Conservation (phyloP, 2,888 invertebrate species). For the Ophion obscuratus region DNA sequence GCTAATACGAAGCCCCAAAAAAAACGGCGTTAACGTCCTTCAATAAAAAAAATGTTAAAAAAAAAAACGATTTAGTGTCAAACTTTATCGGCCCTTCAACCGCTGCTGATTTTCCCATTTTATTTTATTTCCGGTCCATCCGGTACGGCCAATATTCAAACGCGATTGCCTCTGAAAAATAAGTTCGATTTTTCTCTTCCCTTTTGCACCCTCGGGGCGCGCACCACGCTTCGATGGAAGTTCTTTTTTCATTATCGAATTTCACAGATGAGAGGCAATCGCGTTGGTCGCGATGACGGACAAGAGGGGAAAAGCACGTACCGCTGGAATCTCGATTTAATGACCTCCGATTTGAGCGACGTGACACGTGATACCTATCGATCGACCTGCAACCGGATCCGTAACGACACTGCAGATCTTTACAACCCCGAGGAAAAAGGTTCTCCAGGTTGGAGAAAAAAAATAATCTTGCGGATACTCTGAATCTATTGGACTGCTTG, state of each 20-base stretch:
- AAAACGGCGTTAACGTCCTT: slow-evolving; percentile 17
- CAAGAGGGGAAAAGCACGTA: not conserved
- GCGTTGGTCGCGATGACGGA: not conserved
- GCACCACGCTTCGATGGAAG: slow-evolving; percentile 11
- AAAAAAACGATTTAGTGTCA: not conserved
- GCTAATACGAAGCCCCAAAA: slow-evolving; percentile 29
- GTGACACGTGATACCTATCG: no score
- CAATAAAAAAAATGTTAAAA: not conserved
- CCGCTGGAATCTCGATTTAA: no score
- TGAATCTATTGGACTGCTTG: no score
- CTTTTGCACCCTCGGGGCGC: not conserved
- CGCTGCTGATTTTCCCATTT: slow-evolving; percentile 17
- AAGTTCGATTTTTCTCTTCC: slow-evolving; percentile 11
- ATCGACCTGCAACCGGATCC: no score
- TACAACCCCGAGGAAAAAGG: no score
- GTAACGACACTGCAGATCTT: no score
- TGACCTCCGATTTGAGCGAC: not conserved
- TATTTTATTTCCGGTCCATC: slow-evolving; percentile 20
- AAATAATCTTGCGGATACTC: no score
- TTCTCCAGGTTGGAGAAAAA: no score
- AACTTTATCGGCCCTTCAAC: not conserved
- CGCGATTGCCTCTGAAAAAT: not conserved
- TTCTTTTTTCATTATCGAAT: slow-evolving; percentile 32
- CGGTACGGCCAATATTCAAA: not conserved
- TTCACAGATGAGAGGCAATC: slow-evolving; percentile 30